Evolutionary conservation across 2,113 vertebrate species (phyloP), one percentile per base, ranked within the genome.

Genomic region (Patagioenas fasciata): DNA sequence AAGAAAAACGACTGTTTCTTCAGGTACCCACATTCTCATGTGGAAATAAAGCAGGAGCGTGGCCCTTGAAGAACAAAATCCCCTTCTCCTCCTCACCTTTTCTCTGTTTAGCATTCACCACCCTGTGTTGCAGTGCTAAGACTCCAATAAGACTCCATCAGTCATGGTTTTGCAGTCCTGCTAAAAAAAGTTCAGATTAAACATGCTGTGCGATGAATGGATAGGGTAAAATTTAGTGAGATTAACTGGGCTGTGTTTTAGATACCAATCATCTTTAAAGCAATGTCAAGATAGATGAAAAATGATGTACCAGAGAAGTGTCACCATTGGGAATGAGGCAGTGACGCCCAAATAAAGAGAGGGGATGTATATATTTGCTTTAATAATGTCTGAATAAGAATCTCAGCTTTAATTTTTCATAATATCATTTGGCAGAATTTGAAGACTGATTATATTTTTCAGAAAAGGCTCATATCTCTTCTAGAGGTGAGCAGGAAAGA

Each of bases 201-300:
- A 95, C 72, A 61, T 51, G 80, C 79, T 74, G 85, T 28, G 19
- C 21, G 3, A 85, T 96, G 94, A 89, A 95, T 65, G 89, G 90
- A 66, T 21, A 66, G 85, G 88, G 48, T 77, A 61, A 97, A 91
- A 95, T 95, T 69, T 31, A 82, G 90, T 53, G 93, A 94, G 95
- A 96, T 96, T 86, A 97, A 77, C 95, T 93, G 93, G 91, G 90
- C 92, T 95, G 87, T 65, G 8, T 91, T 91, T 85, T 42, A 95
- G 80, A 40, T 91, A 96, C 85, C 92, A 91, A 40, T 90, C 86
- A 94, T 95, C 83, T 93, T 94, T 57, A 95, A 90, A 95, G 92
- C 94, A 94, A 77, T 97, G 97, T 88, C 88, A 94, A 60, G 94
- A 80, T 42, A 94, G 91, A 87, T 96, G 74, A 93, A 89, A 94